phyloP scores from a whole-genome alignment of 2,113 vertebrate species.

The Rhinopithecus roxellana region DNA sequence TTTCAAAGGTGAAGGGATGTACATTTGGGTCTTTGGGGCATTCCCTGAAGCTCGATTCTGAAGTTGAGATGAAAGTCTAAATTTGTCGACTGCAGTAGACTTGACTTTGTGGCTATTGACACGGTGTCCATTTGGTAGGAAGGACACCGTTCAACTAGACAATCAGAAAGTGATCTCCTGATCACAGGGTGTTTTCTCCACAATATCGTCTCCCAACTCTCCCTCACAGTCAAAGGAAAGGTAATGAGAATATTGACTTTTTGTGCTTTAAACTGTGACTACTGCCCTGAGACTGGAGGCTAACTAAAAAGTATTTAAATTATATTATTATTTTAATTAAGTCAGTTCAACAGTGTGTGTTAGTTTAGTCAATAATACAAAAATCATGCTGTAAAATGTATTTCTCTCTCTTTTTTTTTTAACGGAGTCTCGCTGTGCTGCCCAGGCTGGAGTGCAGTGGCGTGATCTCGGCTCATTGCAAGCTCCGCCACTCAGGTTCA shows the following conservation, averaged over 20 bases:
- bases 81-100: not conserved
- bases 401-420: not conserved
- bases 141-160: not conserved
- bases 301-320: not conserved
- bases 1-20: not conserved
- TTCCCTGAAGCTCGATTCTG: not conserved
- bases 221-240: not conserved
- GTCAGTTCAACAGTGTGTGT: not conserved
- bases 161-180: not conserved
- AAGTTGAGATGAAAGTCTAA: not conserved
- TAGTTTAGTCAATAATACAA: not conserved
- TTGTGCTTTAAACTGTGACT: not conserved
- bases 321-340: not conserved
- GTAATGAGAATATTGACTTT: not conserved
- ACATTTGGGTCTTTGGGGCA: not conserved
- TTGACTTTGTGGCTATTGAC: not conserved
- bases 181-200: not conserved
- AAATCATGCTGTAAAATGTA: not conserved
- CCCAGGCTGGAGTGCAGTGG: no score
- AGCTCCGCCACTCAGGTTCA: rapidly evolving
- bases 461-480: no score
- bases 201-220: not conserved
- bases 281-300: not conserved
- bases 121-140: not conserved
- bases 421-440: no score